phyloP scores from a whole-genome alignment of 2,113 vertebrate genomes.

The Vulpes lagopus region DNA sequence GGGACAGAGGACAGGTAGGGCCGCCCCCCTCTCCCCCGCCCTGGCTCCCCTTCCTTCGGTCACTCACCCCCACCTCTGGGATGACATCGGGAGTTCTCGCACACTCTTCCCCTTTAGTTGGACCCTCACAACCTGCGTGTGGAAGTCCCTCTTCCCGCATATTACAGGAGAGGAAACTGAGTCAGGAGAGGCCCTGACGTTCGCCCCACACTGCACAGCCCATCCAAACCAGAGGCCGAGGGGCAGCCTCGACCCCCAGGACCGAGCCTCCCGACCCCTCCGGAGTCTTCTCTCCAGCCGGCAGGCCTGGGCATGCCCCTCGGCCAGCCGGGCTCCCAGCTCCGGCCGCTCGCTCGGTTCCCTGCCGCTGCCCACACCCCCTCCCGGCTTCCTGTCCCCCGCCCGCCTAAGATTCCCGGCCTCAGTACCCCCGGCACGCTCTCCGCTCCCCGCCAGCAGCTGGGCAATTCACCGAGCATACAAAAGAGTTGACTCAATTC shows the following conservation, averaged over 20 bases:
- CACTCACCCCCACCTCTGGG: constrained; percentile 22
- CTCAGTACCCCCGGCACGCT: constrained; percentile 89
- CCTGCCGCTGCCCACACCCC: background rate
- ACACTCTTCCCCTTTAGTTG: too few species aligned
- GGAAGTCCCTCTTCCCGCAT: background rate
- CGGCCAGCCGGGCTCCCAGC: background rate
- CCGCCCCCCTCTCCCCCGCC: background rate
- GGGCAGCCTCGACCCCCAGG: constrained; percentile 48
- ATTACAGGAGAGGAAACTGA: constrained; percentile 14
- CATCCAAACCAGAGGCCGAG: constrained; percentile 77
- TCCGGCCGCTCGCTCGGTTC: background rate
- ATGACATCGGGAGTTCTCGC: background rate
- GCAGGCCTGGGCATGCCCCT: background rate
- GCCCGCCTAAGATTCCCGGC: constrained; percentile 76
- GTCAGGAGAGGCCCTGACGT: background rate
- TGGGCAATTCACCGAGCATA: constrained; percentile 90
- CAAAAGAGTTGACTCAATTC: constrained; percentile 95
- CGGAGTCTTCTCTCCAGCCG: background rate
- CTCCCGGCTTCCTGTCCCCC: constrained; percentile 66
- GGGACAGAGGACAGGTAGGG: background rate
- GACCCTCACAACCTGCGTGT: background rate
- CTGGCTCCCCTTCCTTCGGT: background rate
- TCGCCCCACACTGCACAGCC: constrained; percentile 47
- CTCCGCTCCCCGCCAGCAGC: constrained; percentile 87
- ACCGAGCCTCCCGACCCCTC: background rate